Conservation (phyloP, 1,140 invertebrate species). For the Temnothorax nylanderi region DNA sequence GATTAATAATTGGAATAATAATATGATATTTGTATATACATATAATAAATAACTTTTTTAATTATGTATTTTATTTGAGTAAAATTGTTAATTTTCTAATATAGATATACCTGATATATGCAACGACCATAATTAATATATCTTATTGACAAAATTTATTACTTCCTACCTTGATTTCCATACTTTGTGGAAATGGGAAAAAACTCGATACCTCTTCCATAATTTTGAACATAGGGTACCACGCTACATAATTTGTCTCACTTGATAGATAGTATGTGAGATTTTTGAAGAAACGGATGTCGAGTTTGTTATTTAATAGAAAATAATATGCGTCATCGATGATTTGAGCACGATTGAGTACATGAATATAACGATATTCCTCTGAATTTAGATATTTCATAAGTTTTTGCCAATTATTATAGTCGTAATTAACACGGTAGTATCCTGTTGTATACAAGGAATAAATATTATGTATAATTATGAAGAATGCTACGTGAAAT, state of each 20-base stretch:
- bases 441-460: background rate
- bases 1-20: too few relatives aligned
- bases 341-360: background rate
- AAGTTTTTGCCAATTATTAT: background rate
- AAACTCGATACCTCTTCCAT: background rate
- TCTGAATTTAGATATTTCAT: background rate
- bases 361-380: background rate
- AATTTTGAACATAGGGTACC: constrained; percentile 72
- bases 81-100: background rate
- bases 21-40: too few relatives aligned
- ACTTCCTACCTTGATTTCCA: background rate
- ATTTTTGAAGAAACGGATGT: background rate
- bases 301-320: background rate
- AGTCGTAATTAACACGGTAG: constrained; percentile 4
- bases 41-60: background rate
- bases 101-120: background rate
- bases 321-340: constrained; percentile 19
- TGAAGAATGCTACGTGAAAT: background rate
- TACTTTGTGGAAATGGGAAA: background rate
- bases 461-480: background rate
- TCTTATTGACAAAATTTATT: background rate
- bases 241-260: background rate
- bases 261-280: background rate
- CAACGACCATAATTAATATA: constrained; percentile 13
- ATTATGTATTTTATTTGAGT: constrained; percentile 26